Evolutionary conservation across 2,113 vertebrate genomes (phyloP).

Genomic region (Glaucidium brasilianum): DNA sequence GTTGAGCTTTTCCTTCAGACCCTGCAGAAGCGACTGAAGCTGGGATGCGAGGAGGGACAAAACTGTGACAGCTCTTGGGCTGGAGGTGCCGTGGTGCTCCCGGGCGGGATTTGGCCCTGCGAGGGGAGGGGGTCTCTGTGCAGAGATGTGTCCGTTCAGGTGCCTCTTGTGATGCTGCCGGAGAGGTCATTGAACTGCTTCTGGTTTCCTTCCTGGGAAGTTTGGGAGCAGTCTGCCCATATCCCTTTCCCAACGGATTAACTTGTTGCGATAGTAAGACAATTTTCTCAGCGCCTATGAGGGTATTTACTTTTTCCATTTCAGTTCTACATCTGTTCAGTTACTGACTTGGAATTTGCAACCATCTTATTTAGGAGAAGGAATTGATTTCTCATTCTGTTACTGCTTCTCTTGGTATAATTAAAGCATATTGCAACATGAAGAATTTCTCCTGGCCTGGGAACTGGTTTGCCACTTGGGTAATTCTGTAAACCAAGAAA

Average conservation of each 20-base stretch:
- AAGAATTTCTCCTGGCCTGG: constrained; percentile 40
- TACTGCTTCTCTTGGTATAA: not conserved
- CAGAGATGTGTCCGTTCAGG: rapidly evolving
- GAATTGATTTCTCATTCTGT: constrained; percentile 8
- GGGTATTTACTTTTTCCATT: constrained; percentile 53
- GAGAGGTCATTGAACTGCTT: rapidly evolving
- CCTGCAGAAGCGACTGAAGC: not conserved
- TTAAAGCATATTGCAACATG: constrained; percentile 16
- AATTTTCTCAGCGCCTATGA: not conserved
- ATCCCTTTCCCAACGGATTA: not conserved
- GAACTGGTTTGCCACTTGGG: constrained; percentile 37
- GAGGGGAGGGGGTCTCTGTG: not conserved
- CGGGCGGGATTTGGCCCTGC: rapidly evolving
- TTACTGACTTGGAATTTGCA: not conserved
- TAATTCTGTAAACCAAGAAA: constrained; percentile 10
- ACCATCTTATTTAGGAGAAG: not conserved
- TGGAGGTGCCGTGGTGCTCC: not conserved
- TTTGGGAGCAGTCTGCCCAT: not conserved
- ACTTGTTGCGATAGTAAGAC: not conserved
- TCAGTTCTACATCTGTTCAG: constrained; percentile 24
- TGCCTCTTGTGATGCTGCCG: not conserved
- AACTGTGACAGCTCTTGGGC: not conserved
- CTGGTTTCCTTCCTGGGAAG: not conserved
- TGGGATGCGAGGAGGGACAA: rapidly evolving
- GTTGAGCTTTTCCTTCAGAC: not conserved